phyloP scores from a whole-genome alignment of 2,888 invertebrate genomes.

The Eustalomyia histrio region DNA sequence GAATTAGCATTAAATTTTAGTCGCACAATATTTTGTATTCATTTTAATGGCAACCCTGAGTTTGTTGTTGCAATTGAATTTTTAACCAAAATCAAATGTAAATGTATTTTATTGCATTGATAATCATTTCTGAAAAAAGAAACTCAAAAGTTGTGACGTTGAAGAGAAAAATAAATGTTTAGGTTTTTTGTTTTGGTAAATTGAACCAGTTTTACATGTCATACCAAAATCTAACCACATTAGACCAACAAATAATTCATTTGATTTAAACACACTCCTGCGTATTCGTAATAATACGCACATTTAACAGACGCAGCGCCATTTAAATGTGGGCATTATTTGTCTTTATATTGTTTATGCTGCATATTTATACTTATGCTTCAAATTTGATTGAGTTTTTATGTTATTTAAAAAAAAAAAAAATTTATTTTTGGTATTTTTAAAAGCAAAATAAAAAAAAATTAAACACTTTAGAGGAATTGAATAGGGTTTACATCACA shows the following conservation, averaged over 20 bases:
- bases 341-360: constrained; percentile 18
- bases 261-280: neutral
- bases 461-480: neutral
- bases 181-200: neutral
- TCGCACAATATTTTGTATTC: too few species aligned
- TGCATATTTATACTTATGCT: neutral
- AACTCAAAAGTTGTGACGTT: constrained; percentile 13
- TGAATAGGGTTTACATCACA: neutral
- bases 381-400: constrained; percentile 18
- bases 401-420: neutral
- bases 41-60: constrained; percentile 21
- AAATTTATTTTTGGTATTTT: neutral
- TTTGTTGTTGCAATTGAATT: constrained; percentile 2
- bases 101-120: constrained; percentile 26
- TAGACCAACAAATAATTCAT: neutral
- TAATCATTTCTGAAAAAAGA: constrained; percentile 2
- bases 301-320: neutral
- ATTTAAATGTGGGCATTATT: constrained; percentile 40
- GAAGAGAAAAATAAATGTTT: constrained; percentile 6
- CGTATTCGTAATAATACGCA: neutral
- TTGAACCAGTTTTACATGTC: neutral
- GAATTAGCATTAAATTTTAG: too few species aligned
- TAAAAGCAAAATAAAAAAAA: neutral
- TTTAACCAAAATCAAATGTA: neutral
- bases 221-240: neutral